A percentile compares a stretch with the other conserved stretches of the same genome.
phyloP scores from a whole-genome alignment of 2,888 invertebrate genomes.

The Trichacis sp. region DNA sequence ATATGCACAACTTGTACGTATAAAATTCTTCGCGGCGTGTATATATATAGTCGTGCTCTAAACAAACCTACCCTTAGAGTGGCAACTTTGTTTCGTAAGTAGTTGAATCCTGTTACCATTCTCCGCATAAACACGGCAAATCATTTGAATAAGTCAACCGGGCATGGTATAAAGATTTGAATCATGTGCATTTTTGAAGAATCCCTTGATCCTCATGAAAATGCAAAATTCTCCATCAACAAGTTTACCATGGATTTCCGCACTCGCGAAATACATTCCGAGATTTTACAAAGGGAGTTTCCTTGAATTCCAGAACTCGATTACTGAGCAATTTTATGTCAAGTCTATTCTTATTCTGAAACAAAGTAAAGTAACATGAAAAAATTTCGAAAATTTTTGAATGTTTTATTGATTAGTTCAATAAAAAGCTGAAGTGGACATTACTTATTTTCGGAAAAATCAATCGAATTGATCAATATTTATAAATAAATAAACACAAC shows the following conservation, averaged over 20 bases:
- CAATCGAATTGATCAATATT: too few relatives aligned
- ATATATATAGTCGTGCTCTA: neutral
- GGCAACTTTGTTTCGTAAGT: neutral
- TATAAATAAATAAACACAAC: too few relatives aligned
- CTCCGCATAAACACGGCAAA: neutral
- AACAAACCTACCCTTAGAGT: neutral
- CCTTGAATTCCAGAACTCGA: neutral
- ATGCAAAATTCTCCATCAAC: neutral
- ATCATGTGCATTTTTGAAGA: neutral
- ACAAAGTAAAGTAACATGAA: too few relatives aligned
- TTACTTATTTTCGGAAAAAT: too few relatives aligned
- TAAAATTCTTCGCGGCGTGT: neutral
- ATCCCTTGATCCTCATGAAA: neutral
- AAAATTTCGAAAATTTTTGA: too few relatives aligned
- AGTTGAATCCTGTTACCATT: neutral
- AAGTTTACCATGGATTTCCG: neutral
- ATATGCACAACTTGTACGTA: neutral
- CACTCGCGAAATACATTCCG: neutral
- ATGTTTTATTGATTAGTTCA: too few relatives aligned
- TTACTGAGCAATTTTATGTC: neutral
- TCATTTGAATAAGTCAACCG: neutral
- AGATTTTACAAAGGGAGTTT: too few relatives aligned
- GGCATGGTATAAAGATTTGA: neutral
- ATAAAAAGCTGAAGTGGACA: too few relatives aligned
- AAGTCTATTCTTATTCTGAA: too few relatives aligned